A percentile compares a stretch with the other conserved stretches of the same genome.
These are phyloP conservation scores for Branchinecta lindahli DNA, from an alignment of 1,140 invertebrate species.

Conservation along the genomic window DNA sequence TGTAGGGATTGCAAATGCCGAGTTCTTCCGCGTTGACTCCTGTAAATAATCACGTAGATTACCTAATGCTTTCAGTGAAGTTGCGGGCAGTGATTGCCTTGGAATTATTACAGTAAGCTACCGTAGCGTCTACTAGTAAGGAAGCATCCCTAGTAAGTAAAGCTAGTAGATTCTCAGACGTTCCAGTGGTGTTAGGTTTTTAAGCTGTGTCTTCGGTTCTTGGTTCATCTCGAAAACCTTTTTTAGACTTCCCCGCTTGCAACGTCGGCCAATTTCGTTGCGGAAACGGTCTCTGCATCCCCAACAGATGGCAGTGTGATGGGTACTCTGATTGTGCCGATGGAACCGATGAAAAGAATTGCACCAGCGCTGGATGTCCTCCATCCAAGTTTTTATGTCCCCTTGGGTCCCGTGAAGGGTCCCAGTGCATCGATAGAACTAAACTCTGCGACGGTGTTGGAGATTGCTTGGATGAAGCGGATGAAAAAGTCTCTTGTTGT, in stretches of 20 bases:
- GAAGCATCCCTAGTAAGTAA: too few species aligned
- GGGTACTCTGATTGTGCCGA: slow-evolving; percentile 31
- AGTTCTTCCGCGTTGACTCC: too few species aligned
- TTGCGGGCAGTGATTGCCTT: too few species aligned
- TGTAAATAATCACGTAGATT: too few species aligned
- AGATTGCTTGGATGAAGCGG: slow-evolving; percentile 77
- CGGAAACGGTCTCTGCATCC: slow-evolving; percentile 81
- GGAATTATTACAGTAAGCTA: too few species aligned
- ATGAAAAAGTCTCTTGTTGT: slow-evolving; percentile 78
- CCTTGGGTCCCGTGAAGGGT: slow-evolving; percentile 46
- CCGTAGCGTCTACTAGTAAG: too few species aligned
- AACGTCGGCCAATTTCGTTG: slow-evolving; percentile 81
- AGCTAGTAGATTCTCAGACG: too few species aligned
- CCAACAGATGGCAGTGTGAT: slow-evolving; percentile 39
- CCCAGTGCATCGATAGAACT: slow-evolving; percentile 69
- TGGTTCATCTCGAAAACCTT: neutral
- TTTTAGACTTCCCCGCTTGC: slow-evolving; percentile 70
- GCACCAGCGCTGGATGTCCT: slow-evolving; percentile 71
- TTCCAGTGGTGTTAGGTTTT: too few species aligned
- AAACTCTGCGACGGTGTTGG: slow-evolving; percentile 75
- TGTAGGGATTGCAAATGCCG: too few species aligned
- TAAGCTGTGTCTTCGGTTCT: too few species aligned
- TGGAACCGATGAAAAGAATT: slow-evolving; percentile 65
- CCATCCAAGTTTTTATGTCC: slow-evolving; percentile 84
- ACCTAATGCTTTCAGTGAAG: too few species aligned